Evolutionary conservation across 2,113 vertebrate genomes (phyloP).

Genomic region (Sapayoa aenigma): DNA sequence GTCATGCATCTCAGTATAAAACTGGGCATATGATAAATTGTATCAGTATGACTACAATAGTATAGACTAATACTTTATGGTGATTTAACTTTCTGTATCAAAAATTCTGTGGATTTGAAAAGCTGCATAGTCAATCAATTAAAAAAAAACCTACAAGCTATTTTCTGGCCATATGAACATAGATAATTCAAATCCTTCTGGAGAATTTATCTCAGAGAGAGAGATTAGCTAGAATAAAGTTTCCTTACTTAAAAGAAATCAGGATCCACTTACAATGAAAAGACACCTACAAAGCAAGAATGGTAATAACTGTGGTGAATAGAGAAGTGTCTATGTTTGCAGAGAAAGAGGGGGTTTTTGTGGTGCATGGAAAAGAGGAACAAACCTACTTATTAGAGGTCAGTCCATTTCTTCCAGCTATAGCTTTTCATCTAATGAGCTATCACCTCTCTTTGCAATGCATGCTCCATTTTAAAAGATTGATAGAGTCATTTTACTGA

Average conservation of each 20-base stretch:
- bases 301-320: neutral
- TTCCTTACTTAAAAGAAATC: neutral
- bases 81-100: neutral
- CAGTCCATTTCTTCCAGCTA: neutral
- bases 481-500: neutral
- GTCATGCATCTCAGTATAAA: neutral
- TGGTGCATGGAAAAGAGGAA: neutral
- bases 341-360: neutral
- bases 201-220: neutral
- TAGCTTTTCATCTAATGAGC: neutral
- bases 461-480: neutral
- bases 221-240: neutral
- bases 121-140: neutral
- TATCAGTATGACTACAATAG: neutral
- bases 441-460: neutral
- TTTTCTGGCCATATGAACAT: neutral
- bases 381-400: neutral
- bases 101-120: neutral
- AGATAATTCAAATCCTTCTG: neutral
- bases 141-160: neutral
- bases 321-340: neutral
- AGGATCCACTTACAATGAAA: neutral
- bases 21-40: neutral
- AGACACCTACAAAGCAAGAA: neutral
- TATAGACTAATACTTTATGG: neutral